A percentile compares a stretch with the other conserved stretches of the same genome.
Evolutionary conservation across 2,113 vertebrate species (phyloP).

Genomic region (Lichenostomus cassidix): DNA sequence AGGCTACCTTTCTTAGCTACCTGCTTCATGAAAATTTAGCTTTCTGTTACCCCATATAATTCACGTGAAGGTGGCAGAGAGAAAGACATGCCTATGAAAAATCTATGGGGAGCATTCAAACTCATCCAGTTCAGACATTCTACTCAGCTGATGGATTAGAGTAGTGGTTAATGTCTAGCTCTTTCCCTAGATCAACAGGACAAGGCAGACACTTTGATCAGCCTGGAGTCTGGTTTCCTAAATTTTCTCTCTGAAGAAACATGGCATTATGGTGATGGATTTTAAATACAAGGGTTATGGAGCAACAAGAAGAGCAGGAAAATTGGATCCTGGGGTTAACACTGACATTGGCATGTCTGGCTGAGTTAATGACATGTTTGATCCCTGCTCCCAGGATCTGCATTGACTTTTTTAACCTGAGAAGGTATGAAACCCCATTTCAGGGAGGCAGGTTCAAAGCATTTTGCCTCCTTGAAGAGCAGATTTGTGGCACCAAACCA

Average conservation of each 20-base stretch:
- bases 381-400: background rate
- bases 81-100: background rate
- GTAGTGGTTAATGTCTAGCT: background rate
- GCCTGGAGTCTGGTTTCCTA: background rate
- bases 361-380: background rate
- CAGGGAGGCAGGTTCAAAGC: background rate
- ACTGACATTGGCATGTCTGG: background rate
- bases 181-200: background rate
- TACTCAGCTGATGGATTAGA: background rate
- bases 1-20: background rate
- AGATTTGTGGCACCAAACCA: background rate
- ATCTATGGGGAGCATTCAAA: rapidly evolving
- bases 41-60: background rate
- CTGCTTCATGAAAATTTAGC: background rate
- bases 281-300: background rate
- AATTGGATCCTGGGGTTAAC: background rate
- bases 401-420: background rate
- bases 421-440: background rate
- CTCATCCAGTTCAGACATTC: background rate
- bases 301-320: background rate
- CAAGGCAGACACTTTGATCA: background rate
- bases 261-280: background rate
- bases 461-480: background rate
- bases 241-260: background rate
- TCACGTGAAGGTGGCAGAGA: background rate